Base-by-base conservation (phyloP, 2,888 invertebrate genomes). In the Acleris emargana region DNA sequence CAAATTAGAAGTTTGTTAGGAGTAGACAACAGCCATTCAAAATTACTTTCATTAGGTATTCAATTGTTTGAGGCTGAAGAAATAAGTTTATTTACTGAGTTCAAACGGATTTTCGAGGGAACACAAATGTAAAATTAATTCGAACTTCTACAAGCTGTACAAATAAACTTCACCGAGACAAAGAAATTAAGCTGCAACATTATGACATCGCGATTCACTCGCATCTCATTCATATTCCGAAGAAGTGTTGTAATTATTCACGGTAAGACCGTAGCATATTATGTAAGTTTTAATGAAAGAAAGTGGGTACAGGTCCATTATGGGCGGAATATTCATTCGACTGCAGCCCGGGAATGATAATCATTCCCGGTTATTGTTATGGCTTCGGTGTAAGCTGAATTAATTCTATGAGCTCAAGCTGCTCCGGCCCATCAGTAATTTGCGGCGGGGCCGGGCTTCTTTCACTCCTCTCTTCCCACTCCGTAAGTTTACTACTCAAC, bases 211-310 rank as follows among this genome's bases (percentile, higher is more conserved):
- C 62, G 54, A 68, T 68, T 69, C 63, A 64, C 67, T 62, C 43
- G 51, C 20, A 52, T 59, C 63, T 62, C 55, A 64, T 82, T 81
- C 72, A 72, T 75, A 79, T 80, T 78, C 74, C 68, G 67, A 62
- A 75, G 75, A 77, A 77, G 78, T 78, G 75, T 76, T 75, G 76
- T 76, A 81, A 83, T 82, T 84, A 84, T 82, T 83, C 82, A 79
- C 69, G 62, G 61, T 67, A 76, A 76, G 71, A 79, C 74, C 73
- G 70, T 76, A 73, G 74, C 74, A 78, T 77, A 79, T 83, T 81
- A 83, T 81, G 82, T 81, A 81, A 83, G 82, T 84, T 82, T 81
- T 83, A 84, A 84, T 84, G 82, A 84, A 83, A 83, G 83, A 83
- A 84, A 81, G 78, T 64, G 57, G 64, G 64, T 81, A 81, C 76